These are phyloP conservation scores for Rattus rattus DNA, from an alignment of 2,113 vertebrate genomes.

Conservation along the genomic window DNA sequence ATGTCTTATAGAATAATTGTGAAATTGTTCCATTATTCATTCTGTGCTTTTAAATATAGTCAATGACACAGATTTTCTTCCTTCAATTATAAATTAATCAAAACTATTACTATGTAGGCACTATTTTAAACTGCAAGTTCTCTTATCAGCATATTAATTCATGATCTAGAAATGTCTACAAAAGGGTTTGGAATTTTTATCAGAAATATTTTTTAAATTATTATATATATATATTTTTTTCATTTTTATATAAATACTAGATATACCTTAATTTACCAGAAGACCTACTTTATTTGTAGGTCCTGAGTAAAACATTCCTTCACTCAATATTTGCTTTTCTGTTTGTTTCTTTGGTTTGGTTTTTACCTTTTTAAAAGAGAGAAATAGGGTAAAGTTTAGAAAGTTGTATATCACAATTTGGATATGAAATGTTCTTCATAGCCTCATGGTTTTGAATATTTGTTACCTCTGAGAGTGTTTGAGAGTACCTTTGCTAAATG, in stretches of 20 bases:
- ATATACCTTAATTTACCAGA: neutral
- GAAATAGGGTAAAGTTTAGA: neutral
- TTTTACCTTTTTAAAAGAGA: neutral
- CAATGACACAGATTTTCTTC: neutral
- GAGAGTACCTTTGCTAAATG: neutral
- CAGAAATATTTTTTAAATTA: constrained; percentile 9
- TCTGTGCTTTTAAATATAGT: neutral
- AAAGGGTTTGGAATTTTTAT: neutral
- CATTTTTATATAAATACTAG: neutral
- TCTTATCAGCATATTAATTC: neutral
- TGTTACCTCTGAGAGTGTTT: neutral
- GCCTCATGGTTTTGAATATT: neutral
- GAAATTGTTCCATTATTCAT: neutral
- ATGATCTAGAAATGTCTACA: neutral
- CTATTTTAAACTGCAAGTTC: neutral
- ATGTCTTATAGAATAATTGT: neutral
- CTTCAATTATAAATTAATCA: neutral
- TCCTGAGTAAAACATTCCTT: neutral
- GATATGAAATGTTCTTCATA: neutral
- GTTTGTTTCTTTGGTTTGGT: neutral
- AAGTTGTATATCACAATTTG: neutral
- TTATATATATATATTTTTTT: neutral
- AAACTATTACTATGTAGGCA: neutral
- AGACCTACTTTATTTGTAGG: neutral
- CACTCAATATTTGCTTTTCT: neutral